Evolutionary conservation across 1,140 invertebrate species (phyloP).

Genomic region (Musca domestica): DNA sequence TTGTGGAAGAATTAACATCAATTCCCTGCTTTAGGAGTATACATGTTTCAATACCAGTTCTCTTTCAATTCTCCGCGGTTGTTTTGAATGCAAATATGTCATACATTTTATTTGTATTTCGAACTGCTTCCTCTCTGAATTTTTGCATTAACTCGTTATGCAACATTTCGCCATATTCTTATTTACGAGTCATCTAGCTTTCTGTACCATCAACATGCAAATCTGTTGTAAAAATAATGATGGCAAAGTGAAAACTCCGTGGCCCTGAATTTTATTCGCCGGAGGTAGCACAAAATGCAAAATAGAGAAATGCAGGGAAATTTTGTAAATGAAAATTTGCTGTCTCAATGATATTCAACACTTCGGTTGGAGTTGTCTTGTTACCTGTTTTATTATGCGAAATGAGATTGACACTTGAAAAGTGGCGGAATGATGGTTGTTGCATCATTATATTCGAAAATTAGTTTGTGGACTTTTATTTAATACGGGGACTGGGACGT

Average conservation of each 20-base stretch:
- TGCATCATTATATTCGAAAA: neutral
- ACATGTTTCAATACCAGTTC: too few relatives aligned
- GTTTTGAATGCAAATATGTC: too few relatives aligned
- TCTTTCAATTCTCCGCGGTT: too few relatives aligned
- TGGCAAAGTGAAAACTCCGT: neutral
- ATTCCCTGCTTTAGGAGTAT: too few relatives aligned
- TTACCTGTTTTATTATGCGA: neutral
- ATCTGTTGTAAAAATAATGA: neutral
- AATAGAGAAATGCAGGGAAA: neutral
- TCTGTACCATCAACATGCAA: slow-evolving; percentile 1
- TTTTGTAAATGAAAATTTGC: neutral
- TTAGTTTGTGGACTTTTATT: neutral
- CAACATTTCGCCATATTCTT: neutral
- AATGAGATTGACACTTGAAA: slow-evolving; percentile 3
- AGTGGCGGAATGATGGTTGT: neutral
- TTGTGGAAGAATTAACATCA: too few relatives aligned
- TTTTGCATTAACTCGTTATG: neutral
- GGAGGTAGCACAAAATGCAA: neutral
- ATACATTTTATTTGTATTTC: too few relatives aligned
- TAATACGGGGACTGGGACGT: too few relatives aligned
- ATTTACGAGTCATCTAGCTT: neutral
- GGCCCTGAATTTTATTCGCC: neutral
- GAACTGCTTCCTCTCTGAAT: neutral
- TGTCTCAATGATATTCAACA: neutral
- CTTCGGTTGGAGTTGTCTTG: neutral